Base-by-base conservation (phyloP, 2,113 vertebrate genomes). In the Otolemur garnettii region DNA sequence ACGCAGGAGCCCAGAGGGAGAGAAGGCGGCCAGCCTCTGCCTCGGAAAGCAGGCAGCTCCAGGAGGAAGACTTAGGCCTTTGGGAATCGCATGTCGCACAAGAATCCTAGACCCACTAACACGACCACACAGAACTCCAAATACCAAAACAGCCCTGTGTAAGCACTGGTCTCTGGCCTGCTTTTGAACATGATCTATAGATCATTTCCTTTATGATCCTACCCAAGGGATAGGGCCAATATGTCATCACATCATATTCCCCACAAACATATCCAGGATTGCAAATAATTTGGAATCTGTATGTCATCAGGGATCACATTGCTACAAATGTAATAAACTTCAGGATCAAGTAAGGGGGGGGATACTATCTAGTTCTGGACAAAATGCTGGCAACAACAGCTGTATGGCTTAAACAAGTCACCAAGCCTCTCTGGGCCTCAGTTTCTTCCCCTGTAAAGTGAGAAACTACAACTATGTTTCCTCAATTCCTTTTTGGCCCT, bases 161-260 rank as follows among this genome's bases (percentile, higher is more conserved):
- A 55, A 69, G 28, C 28, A 21, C 18, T 86, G 74, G 62, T 21
- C 81, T 74, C 71, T 72, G 55, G 45, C 69, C 50, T 64, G 62
- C 72, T 96, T 79, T 69, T 78, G 18, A 78, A n/a, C n/a, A 6
- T 33, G 18, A 79, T 45, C 62, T 82, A 66, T 78, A 81, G 95
- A 86, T 79, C 82, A 53, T 19, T 66, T 64, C 9, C 64, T 81
- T 96, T 66, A 92, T 50, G 57, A 87, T 42, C 38, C 89, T 30
- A 50, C n/a, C 50, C 19, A 3, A 80, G 69, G 95, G 74, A 89
- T 13, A 59, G 72, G 53, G 71, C 53, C 69, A 90, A 59, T 19
- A 60, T 72, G 60, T 85, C 84, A 93, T 84, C 64, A 62, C 59
- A 33, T 92, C 91, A 92, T 95, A 88, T 50, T 64, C 42, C 60